These are phyloP conservation scores for Yponomeuta plumbellus DNA, from an alignment of 2,888 invertebrate species.

Conservation along the genomic window DNA sequence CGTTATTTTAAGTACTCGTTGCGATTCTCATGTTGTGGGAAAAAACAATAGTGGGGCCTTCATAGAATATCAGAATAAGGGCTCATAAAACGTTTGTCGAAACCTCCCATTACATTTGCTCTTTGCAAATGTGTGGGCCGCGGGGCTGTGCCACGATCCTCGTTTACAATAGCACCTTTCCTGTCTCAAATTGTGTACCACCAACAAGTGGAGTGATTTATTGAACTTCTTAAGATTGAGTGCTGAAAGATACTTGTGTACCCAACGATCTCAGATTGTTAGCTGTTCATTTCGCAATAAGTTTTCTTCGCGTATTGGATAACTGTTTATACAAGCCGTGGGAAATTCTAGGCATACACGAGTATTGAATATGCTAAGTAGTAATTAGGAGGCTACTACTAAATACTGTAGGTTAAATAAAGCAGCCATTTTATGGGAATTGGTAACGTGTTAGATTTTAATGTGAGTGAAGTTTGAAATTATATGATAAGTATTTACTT, in stretches of 20 bases:
- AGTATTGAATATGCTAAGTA: neutral
- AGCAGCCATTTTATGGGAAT: neutral
- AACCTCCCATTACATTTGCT: slow-evolving; percentile 56
- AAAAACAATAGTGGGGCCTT: neutral
- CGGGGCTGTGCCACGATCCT: slow-evolving; percentile 22
- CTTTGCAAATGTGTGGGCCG: slow-evolving; percentile 39
- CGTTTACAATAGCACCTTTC: slow-evolving; percentile 28
- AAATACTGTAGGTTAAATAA: neutral
- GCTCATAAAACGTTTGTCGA: slow-evolving; percentile 36
- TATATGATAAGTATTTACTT: no score
- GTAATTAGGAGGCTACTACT: neutral
- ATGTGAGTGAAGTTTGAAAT: no score
- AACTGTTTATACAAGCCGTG: neutral
- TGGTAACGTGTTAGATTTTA: no score
- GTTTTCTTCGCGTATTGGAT: neutral
- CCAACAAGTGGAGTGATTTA: slow-evolving; percentile 30
- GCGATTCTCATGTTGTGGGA: neutral
- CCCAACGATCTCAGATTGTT: neutral
- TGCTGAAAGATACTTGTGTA: neutral
- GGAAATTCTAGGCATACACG: neutral
- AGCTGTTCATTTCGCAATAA: neutral
- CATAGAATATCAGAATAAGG: neutral
- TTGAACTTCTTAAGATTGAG: slow-evolving; percentile 26
- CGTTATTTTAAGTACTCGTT: neutral
- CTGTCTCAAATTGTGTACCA: slow-evolving; percentile 21